These are phyloP conservation scores for Amphiprion percula DNA, from an alignment of 2,113 vertebrate species.

Conservation along the genomic window DNA sequence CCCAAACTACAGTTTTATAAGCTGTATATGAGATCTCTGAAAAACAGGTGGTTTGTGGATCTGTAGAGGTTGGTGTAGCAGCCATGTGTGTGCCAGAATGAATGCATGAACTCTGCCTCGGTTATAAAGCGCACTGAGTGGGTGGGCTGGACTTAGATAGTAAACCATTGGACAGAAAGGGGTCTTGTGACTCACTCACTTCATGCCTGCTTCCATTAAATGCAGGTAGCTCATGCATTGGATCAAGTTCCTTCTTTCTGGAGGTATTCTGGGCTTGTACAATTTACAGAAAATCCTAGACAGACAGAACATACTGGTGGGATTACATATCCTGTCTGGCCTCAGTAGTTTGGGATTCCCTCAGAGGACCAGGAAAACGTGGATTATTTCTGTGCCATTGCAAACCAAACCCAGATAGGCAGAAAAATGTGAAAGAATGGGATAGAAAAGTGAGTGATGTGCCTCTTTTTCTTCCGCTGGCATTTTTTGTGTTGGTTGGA, in stretches of 20 bases:
- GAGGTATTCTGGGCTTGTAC: slow-evolving; percentile 22
- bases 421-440: slow-evolving; percentile 26
- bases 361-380: slow-evolving; percentile 31
- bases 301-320: slow-evolving; percentile 25
- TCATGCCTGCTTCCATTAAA: background rate
- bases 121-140: too few species aligned
- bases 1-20: too few species aligned
- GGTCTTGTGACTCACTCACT: too few species aligned
- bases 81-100: too few species aligned
- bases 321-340: slow-evolving; percentile 53
- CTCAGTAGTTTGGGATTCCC: slow-evolving; percentile 41
- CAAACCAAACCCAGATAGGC: slow-evolving; percentile 24
- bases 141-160: too few species aligned
- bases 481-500: slow-evolving; percentile 16
- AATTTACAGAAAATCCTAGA: slow-evolving; percentile 32
- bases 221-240: background rate
- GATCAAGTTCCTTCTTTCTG: background rate
- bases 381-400: slow-evolving; percentile 29
- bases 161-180: too few species aligned
- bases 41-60: too few species aligned
- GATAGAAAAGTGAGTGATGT: slow-evolving; percentile 15
- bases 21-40: too few species aligned
- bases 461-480: slow-evolving; percentile 9
- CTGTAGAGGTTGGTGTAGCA: too few species aligned
- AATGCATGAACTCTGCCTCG: too few species aligned